Evolutionary conservation across 2,797 vertebrate genomes (phyloP).

Genomic region (Thunnus albacares): DNA sequence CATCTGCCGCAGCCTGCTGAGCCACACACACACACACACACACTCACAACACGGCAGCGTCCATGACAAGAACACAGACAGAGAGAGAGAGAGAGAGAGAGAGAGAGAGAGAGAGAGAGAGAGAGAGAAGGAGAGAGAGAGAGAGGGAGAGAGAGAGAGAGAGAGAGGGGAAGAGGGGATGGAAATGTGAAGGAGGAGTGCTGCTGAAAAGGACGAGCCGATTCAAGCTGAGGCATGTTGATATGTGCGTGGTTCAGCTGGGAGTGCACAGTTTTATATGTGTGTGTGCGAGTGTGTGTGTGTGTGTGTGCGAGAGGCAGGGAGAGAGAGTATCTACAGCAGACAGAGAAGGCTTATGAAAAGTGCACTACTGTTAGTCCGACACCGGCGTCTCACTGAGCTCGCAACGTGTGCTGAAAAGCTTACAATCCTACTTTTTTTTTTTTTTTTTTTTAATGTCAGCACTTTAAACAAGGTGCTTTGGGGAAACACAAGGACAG

Average conservation of each 20-base stretch:
- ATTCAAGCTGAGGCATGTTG: slow-evolving; percentile 78
- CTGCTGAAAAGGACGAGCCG: slow-evolving; percentile 49
- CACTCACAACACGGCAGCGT: slow-evolving; percentile 3
- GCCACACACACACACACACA: slow-evolving; percentile 16
- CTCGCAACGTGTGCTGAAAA: slow-evolving; percentile 28
- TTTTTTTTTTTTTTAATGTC: neutral
- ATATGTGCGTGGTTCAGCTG: slow-evolving; percentile 31
- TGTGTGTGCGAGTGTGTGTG: slow-evolving; percentile 33
- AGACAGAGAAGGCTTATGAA: slow-evolving; percentile 64
- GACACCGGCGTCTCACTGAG: slow-evolving; percentile 51
- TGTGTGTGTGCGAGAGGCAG: slow-evolving; percentile 26
- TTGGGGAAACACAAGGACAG: neutral
- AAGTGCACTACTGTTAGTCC: slow-evolving; percentile 56
- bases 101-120: slow-evolving; percentile 7
- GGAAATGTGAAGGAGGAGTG: slow-evolving; percentile 56
- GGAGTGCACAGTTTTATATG: slow-evolving; percentile 23
- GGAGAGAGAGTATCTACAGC: slow-evolving; percentile 29
- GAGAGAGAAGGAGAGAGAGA: slow-evolving; percentile 6
- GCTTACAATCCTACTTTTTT: slow-evolving; percentile 44
- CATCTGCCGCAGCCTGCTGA: slow-evolving; percentile 65
- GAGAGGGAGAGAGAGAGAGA: slow-evolving; percentile 5
- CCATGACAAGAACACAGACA: slow-evolving; percentile 12
- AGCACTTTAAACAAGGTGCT: slow-evolving; percentile 38
- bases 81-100: neutral
- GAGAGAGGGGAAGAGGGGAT: slow-evolving; percentile 17